Conservation (phyloP, 2,113 vertebrate genomes). For the Cottus gobio region DNA sequence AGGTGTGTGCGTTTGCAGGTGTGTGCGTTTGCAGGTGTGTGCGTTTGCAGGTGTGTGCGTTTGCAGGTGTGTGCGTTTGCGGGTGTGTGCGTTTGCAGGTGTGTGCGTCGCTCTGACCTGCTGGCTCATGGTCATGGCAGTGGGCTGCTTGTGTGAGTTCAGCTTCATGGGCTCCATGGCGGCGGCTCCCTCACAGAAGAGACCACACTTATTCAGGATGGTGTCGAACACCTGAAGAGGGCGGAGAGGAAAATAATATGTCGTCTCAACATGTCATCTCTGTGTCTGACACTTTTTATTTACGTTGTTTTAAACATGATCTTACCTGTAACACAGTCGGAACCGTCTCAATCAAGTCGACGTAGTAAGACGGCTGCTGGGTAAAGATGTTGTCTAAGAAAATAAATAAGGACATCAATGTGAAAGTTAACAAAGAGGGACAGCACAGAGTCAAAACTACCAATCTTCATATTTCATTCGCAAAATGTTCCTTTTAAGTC, state of each 20-base stretch:
- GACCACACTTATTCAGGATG: slow-evolving; percentile 88
- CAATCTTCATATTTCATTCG: background rate
- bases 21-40: background rate
- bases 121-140: slow-evolving; percentile 87
- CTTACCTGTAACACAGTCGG: slow-evolving; percentile 86
- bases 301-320: background rate
- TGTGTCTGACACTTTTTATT: background rate
- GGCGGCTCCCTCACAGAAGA: slow-evolving; percentile 85
- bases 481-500: background rate
- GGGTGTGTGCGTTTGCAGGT: background rate
- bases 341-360: slow-evolving; percentile 90
- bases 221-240: slow-evolving; percentile 89
- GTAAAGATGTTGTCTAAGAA: slow-evolving; percentile 94
- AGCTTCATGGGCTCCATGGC: slow-evolving; percentile 88
- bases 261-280: background rate
- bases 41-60: background rate
- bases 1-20: background rate
- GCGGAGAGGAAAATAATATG: background rate
- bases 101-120: slow-evolving; percentile 80
- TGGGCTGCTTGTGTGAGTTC: slow-evolving; percentile 80
- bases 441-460: rapidly evolving
- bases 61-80: too few relatives aligned
- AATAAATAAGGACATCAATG: background rate
- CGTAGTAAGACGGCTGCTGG: slow-evolving; percentile 94
- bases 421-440: background rate